Percentiles rank a stretch among this genome's conserved stretches.
Evolutionary conservation across 2,888 invertebrate species (phyloP).

Genomic region (Rhynchonema sp.): DNA sequence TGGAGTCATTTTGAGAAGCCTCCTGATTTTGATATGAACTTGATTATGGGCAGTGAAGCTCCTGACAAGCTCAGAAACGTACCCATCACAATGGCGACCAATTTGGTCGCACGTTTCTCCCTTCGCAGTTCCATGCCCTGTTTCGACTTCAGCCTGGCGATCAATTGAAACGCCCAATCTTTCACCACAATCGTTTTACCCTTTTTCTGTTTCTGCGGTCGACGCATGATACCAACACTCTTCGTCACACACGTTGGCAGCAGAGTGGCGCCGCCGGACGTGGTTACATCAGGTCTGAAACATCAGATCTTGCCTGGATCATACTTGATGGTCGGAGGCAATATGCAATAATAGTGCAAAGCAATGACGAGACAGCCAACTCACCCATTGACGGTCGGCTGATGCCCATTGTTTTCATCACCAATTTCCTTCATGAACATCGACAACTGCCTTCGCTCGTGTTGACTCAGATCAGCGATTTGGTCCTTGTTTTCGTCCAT

Average conservation of each 20-base stretch:
- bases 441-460: not conserved
- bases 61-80: too few relatives aligned
- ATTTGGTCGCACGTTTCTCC: conserved; percentile 26
- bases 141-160: conserved; percentile 23
- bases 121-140: conserved; percentile 27
- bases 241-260: too few relatives aligned
- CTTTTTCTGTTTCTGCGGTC: too few relatives aligned
- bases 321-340: too few relatives aligned
- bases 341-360: too few relatives aligned
- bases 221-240: too few relatives aligned
- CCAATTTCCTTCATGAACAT: not conserved
- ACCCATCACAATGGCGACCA: conserved; percentile 34
- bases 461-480: not conserved
- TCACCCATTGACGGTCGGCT: too few relatives aligned
- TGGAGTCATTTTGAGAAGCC: not conserved
- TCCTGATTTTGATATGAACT: not conserved
- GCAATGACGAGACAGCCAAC: too few relatives aligned
- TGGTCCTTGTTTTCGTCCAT: not conserved
- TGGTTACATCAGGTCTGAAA: too few relatives aligned
- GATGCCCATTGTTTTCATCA: too few relatives aligned
- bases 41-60: not conserved
- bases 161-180: conserved; percentile 21
- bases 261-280: too few relatives aligned
- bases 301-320: too few relatives aligned
- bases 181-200: conserved; percentile 3